Conservation (phyloP, 2,113 vertebrate genomes). For the Geococcyx californianus region DNA sequence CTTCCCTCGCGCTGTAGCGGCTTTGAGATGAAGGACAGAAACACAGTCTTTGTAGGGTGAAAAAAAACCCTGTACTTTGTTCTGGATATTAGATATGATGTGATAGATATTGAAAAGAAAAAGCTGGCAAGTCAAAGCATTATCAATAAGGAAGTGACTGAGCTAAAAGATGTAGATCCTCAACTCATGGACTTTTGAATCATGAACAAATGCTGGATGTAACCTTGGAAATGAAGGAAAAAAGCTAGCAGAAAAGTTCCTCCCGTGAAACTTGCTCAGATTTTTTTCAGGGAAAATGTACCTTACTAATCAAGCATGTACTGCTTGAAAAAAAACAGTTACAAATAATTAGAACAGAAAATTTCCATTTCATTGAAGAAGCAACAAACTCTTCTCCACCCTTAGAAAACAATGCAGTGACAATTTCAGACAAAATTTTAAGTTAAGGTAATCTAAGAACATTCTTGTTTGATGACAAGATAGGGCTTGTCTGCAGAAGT, state of each 20-base stretch:
- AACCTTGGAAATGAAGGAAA: neutral
- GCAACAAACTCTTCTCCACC: neutral
- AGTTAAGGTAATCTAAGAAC: neutral
- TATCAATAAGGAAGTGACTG: neutral
- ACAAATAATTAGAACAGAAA: neutral
- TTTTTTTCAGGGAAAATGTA: neutral
- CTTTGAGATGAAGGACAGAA: neutral
- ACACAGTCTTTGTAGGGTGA: neutral
- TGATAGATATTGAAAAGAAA: neutral
- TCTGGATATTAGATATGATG: neutral
- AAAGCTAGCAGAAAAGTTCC: neutral
- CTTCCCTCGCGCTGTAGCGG: neutral
- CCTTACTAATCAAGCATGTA: neutral
- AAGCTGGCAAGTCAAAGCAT: neutral
- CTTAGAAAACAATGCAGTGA: neutral
- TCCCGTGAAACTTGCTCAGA: neutral
- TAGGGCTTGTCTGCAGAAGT: neutral
- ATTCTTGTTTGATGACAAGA: neutral
- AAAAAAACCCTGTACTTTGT: neutral
- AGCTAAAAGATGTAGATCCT: neutral
- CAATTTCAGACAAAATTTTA: neutral
- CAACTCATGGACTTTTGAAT: neutral
- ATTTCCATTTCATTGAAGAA: neutral
- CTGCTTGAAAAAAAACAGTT: neutral
- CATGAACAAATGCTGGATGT: neutral